Percentiles rank a stretch among this genome's conserved stretches.
phyloP scores from a whole-genome alignment of 2,888 invertebrate genomes.

The Eledona agricola region DNA sequence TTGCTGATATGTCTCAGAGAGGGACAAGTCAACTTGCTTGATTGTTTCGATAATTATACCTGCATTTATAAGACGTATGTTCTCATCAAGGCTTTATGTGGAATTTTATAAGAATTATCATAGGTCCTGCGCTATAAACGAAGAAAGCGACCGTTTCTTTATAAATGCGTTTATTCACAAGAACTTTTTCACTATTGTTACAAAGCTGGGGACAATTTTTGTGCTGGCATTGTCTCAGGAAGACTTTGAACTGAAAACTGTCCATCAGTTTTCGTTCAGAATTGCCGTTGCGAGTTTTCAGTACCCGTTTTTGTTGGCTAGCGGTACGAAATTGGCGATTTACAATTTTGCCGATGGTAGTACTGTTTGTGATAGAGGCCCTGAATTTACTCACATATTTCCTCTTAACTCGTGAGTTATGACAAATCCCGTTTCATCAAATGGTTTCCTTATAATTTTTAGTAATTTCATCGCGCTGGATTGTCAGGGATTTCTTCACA shows the following conservation, averaged over 20 bases:
- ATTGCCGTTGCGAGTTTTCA: not conserved
- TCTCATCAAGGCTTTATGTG: slow-evolving; percentile 25
- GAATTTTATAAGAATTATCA: not conserved
- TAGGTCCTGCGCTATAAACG: not conserved
- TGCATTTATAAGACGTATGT: slow-evolving; percentile 34
- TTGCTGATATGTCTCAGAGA: slow-evolving; percentile 39
- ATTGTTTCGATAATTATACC: slow-evolving; percentile 17
- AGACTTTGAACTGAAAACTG: not conserved
- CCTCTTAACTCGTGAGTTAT: not conserved
- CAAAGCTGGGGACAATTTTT: too few species aligned
- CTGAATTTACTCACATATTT: slow-evolving; percentile 2
- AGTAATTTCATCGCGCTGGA: slow-evolving; percentile 45
- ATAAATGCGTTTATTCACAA: not conserved
- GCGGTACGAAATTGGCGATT: slow-evolving; percentile 1
- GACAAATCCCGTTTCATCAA: slow-evolving; percentile 9
- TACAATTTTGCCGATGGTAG: not conserved
- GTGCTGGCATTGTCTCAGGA: too few species aligned
- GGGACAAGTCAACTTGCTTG: slow-evolving; percentile 38
- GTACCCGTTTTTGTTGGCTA: not conserved
- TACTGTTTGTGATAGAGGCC: not conserved
- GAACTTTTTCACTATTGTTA: too few species aligned
- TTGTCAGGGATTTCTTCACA: slow-evolving; percentile 39
- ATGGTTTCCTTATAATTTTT: slow-evolving; percentile 34
- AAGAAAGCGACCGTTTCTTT: not conserved
- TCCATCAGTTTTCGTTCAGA: not conserved